Evolutionary conservation across 2,888 invertebrate genomes (phyloP).

Genomic region (Diaperis boleti): DNA sequence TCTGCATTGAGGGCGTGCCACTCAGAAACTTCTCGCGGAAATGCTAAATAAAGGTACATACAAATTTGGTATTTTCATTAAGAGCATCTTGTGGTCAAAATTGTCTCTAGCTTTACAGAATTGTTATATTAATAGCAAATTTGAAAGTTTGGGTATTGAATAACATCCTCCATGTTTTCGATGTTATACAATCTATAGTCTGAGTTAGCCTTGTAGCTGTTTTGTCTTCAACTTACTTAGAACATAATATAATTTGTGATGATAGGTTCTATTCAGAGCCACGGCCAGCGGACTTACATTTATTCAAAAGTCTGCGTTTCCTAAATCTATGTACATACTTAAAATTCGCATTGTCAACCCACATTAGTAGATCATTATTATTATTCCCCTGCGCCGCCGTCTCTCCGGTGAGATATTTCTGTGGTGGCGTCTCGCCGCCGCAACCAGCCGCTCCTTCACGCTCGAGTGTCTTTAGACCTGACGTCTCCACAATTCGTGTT

Average conservation of each 20-base stretch:
- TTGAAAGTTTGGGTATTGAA: constrained; percentile 25
- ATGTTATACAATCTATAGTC: constrained; percentile 32
- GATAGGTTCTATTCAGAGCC: too few species aligned
- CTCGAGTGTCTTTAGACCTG: constrained; percentile 40
- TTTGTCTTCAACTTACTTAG: constrained; percentile 24
- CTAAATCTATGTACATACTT: too few species aligned
- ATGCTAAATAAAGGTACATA: constrained; percentile 41
- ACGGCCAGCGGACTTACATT: too few species aligned
- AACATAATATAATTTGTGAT: too few species aligned
- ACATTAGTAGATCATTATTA: not conserved
- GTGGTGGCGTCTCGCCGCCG: constrained; percentile 40
- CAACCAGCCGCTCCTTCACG: constrained; percentile 38
- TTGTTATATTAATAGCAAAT: constrained; percentile 23
- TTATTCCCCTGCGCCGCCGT: not conserved
- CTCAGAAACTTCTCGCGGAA: constrained; percentile 44
- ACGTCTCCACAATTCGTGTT: constrained; percentile 43
- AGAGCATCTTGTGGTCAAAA: constrained; percentile 14
- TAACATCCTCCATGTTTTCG: constrained; percentile 34
- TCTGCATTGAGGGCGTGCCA: constrained; percentile 44
- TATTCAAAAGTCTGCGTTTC: too few species aligned
- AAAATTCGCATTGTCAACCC: not conserved
- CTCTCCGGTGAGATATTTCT: constrained; percentile 20
- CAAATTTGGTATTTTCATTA: constrained; percentile 2
- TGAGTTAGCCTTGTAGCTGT: constrained; percentile 37
- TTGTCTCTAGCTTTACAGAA: constrained; percentile 9